A percentile compares a stretch with the other conserved stretches of the same genome.
These are phyloP conservation scores for Acronicta leporina DNA, from an alignment of 2,888 invertebrate genomes.

Conservation along the genomic window DNA sequence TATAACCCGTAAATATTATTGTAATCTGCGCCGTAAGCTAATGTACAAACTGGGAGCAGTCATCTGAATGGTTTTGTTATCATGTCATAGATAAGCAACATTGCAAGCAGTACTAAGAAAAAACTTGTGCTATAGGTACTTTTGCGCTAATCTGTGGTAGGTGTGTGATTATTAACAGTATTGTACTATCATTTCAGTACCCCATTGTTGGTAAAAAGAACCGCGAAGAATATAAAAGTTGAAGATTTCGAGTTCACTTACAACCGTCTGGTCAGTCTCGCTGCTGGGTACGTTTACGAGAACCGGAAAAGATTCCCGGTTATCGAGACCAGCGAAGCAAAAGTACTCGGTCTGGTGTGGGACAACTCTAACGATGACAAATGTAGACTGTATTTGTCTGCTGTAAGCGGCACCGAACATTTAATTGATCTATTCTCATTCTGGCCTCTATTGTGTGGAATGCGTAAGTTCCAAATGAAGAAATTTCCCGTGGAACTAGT, in stretches of 20 bases:
- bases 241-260: conserved; percentile 70
- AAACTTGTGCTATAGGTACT: no score
- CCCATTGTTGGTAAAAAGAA: conserved; percentile 67
- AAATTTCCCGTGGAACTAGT: conserved; percentile 67
- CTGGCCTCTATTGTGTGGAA: conserved; percentile 69
- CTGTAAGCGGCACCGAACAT: conserved; percentile 70
- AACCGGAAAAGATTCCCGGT: conserved; percentile 64
- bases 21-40: no score
- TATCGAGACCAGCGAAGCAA: conserved; percentile 64
- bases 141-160: no score
- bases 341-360: conserved; percentile 66
- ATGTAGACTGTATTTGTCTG: conserved; percentile 67
- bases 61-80: no score
- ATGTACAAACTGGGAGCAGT: no score
- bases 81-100: no score
- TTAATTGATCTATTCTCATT: conserved; percentile 68
- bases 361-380: conserved; percentile 55
- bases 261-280: conserved; percentile 68
- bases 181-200: conserved; percentile 56
- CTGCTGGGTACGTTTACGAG: conserved; percentile 69
- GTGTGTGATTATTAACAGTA: no score
- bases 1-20: background rate
- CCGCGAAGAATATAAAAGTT: conserved; percentile 60
- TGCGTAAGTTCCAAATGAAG: conserved; percentile 68
- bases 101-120: no score